phyloP scores from a whole-genome alignment of 1,140 invertebrate species.

The Drosophila ohnishii region DNA sequence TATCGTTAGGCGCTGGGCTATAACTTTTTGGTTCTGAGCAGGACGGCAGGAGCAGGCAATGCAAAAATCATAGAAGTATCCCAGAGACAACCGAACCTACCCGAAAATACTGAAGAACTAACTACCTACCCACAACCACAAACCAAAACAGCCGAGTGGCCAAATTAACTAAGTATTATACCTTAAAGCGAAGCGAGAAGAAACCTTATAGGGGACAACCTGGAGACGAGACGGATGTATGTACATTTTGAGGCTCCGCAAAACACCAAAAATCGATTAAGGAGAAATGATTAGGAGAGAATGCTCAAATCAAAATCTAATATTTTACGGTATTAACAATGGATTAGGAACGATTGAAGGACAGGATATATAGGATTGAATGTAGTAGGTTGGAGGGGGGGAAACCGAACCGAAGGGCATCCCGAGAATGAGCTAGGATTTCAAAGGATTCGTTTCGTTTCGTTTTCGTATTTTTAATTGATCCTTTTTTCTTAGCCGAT shows the following conservation, averaged over 20 bases:
- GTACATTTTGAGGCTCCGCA: constrained; percentile 67
- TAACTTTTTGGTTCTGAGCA: constrained; percentile 61
- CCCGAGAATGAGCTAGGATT: constrained; percentile 44
- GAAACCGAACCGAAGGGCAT: constrained; percentile 11
- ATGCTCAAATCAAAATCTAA: constrained; percentile 78
- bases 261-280: constrained; percentile 50
- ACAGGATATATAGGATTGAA: constrained; percentile 17
- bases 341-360: constrained; percentile 28
- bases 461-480: constrained; percentile 48
- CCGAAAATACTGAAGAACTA: constrained; percentile 63
- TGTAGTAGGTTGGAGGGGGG: neutral
- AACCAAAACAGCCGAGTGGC: constrained; percentile 71
- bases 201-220: constrained; percentile 1
- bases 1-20: constrained; percentile 64
- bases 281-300: constrained; percentile 31
- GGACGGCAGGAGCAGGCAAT: constrained; percentile 38
- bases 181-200: constrained; percentile 47
- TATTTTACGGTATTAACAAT: constrained; percentile 63
- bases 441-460: constrained; percentile 41
- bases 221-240: constrained; percentile 54
- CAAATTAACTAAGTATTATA: constrained; percentile 79
- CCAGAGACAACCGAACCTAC: constrained; percentile 64
- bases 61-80: constrained; percentile 77
- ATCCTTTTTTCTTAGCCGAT: constrained; percentile 70
- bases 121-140: constrained; percentile 70